Evolutionary conservation across 2,113 vertebrate genomes (phyloP).

Genomic region (Mesitornis unicolor): DNA sequence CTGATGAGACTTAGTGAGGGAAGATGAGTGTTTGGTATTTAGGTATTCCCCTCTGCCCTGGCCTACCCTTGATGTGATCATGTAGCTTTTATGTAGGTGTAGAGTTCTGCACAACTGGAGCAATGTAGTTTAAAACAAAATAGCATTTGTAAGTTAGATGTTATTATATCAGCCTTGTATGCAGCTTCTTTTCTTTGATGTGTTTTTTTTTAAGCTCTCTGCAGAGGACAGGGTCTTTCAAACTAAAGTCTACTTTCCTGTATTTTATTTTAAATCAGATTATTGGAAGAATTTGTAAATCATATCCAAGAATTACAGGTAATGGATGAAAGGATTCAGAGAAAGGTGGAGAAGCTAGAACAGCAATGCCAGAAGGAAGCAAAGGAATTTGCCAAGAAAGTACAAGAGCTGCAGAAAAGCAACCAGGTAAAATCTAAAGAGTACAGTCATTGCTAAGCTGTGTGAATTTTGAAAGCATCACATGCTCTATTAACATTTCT

Average conservation of each 20-base stretch:
- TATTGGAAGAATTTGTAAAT: conserved; percentile 95
- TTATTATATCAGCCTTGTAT: background rate
- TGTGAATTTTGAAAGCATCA: background rate
- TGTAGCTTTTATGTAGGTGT: background rate
- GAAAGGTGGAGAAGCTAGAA: conserved; percentile 95
- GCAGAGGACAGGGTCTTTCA: background rate
- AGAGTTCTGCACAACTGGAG: background rate
- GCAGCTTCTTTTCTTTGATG: background rate
- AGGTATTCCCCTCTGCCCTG: background rate
- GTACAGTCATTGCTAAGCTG: background rate
- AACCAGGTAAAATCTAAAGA: conserved; percentile 85
- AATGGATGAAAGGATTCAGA: conserved; percentile 96
- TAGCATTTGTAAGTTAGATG: background rate
- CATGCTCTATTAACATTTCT: background rate
- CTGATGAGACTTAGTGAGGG: background rate
- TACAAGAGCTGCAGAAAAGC: conserved; percentile 96
- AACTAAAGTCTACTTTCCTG: background rate
- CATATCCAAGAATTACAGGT: conserved; percentile 97
- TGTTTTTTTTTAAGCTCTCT: background rate
- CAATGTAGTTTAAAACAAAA: background rate
- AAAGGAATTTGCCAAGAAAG: conserved; percentile 98
- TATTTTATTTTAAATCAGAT: conserved; percentile 71
- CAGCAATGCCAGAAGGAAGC: conserved; percentile 97
- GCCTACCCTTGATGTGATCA: background rate
- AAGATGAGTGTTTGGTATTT: background rate